phyloP scores from a whole-genome alignment of 2,113 vertebrate species.

The Tragelaphus scriptus region DNA sequence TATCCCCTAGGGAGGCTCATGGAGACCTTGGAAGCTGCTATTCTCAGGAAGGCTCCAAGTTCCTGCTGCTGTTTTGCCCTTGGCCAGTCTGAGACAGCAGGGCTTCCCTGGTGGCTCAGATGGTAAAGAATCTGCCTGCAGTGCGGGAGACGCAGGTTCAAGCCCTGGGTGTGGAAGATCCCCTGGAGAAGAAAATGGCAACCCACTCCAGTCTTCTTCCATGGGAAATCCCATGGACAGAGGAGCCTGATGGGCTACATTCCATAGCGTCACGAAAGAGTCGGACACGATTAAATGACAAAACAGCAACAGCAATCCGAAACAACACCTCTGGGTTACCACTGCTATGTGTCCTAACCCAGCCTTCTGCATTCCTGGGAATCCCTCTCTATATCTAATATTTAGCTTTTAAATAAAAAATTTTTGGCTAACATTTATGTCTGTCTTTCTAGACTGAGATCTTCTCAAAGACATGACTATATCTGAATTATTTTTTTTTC shows the following conservation, averaged over 20 bases:
- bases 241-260: background rate
- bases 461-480: background rate
- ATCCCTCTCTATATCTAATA: background rate
- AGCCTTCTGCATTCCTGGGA: background rate
- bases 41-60: background rate
- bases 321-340: background rate
- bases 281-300: fast-evolving
- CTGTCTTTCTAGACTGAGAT: background rate
- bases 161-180: background rate
- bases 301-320: background rate
- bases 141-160: background rate
- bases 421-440: background rate
- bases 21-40: background rate
- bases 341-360: background rate
- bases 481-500: conserved; percentile 10
- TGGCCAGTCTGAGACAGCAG: background rate
- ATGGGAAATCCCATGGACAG: background rate
- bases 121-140: background rate
- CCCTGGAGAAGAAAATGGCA: background rate
- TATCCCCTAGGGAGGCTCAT: background rate
- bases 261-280: background rate
- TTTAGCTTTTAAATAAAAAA: background rate
- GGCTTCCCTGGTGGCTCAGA: background rate
- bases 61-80: background rate
- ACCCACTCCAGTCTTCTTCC: background rate